These are phyloP conservation scores for Philereme transversata DNA, from an alignment of 2,888 invertebrate genomes.

Conservation along the genomic window DNA sequence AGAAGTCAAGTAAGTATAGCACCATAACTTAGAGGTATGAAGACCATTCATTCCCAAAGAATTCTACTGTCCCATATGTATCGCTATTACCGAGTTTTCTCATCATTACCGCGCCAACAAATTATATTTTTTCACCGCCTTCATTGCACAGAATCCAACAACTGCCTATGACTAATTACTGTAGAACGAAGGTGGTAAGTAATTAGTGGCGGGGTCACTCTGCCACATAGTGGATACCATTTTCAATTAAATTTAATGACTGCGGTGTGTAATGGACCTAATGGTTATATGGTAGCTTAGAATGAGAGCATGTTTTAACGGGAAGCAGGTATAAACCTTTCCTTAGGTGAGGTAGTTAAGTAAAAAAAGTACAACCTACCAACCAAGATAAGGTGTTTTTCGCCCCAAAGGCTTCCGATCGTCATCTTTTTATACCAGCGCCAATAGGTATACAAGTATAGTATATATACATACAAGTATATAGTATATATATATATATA, in stretches of 20 bases:
- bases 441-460: no score
- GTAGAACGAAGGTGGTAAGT: constrained; percentile 13
- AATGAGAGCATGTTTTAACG: not conserved
- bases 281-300: not conserved
- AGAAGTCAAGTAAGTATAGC: no score
- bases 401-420: no score
- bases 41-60: constrained; percentile 1
- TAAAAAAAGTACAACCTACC: no score
- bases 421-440: no score
- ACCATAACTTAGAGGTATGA: constrained; percentile 7
- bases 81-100: constrained; percentile 10
- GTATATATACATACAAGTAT: no score
- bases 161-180: constrained; percentile 10
- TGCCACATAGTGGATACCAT: constrained; percentile 5
- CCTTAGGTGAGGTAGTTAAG: no score
- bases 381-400: no score
- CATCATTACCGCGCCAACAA: constrained; percentile 23
- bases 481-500: no score
- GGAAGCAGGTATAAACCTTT: no score
- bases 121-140: constrained; percentile 20
- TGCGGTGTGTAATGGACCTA: constrained; percentile 1
- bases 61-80: constrained; percentile 11
- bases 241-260: constrained; percentile 20
- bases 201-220: constrained; percentile 15
- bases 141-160: constrained; percentile 10